These are phyloP conservation scores for Flexamia atlantica DNA, from an alignment of 2,888 invertebrate genomes.

Conservation along the genomic window DNA sequence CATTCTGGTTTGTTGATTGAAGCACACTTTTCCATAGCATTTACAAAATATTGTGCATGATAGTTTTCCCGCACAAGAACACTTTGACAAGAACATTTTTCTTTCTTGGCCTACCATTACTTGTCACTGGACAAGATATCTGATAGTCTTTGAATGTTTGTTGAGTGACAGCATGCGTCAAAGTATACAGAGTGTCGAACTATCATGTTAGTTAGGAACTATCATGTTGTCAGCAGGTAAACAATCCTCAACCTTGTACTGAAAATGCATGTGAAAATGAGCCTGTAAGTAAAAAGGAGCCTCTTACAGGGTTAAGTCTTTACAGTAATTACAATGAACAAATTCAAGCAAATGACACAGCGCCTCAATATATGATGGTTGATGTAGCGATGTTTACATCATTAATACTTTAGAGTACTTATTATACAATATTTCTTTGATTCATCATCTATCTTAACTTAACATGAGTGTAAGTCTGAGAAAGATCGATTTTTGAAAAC, in stretches of 20 bases:
- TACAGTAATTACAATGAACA: slow-evolving; percentile 44
- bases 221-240: slow-evolving; percentile 37
- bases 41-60: no score
- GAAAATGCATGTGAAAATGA: slow-evolving; percentile 37
- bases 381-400: slow-evolving; percentile 30
- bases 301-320: slow-evolving; percentile 44
- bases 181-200: not conserved
- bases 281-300: slow-evolving; percentile 38
- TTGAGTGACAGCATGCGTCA: no score
- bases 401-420: slow-evolving; percentile 41
- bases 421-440: no score
- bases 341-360: slow-evolving; percentile 42
- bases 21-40: no score
- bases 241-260: slow-evolving; percentile 13
- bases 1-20: no score
- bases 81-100: no score
- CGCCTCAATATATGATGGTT: slow-evolving; percentile 49
- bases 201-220: not conserved
- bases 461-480: no score
- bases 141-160: no score
- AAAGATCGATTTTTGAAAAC: no score
- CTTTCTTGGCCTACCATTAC: not conserved
- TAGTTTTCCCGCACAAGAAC: no score
- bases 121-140: not conserved
- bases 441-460: no score